These are phyloP conservation scores for Riparia riparia DNA, from an alignment of 2,113 vertebrate genomes.

Conservation along the genomic window DNA sequence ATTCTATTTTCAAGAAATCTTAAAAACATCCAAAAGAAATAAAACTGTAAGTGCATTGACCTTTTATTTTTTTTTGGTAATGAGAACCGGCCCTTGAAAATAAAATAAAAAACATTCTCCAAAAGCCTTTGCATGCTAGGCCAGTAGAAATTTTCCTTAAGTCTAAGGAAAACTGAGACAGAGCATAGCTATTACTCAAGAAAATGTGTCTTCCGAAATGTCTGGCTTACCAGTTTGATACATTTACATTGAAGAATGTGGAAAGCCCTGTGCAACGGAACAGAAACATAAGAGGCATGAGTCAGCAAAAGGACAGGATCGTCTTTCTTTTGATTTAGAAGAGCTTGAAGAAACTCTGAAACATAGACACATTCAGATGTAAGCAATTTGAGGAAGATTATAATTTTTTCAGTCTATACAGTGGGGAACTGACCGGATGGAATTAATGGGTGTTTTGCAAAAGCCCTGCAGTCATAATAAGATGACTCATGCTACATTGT, in stretches of 20 bases:
- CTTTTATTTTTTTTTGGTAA: not conserved
- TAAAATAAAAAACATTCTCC: not conserved
- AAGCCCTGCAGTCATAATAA: not conserved
- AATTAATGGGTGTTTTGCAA: not conserved
- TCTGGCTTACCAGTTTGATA: not conserved
- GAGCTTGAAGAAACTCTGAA: slow-evolving; percentile 10
- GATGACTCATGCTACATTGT: not conserved
- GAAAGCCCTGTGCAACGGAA: not conserved
- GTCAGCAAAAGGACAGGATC: slow-evolving; percentile 9
- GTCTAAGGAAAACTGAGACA: not conserved
- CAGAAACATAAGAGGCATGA: not conserved
- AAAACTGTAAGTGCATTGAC: not conserved
- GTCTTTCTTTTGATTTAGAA: not conserved
- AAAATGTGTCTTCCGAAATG: not conserved
- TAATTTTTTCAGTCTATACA: not conserved
- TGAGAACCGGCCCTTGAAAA: not conserved
- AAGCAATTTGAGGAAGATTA: not conserved
- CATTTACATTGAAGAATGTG: not conserved
- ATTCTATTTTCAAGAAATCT: not conserved
- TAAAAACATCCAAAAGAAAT: not conserved
- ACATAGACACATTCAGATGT: not conserved
- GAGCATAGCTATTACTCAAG: not conserved
- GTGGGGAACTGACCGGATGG: not conserved
- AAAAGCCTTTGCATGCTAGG: not conserved
- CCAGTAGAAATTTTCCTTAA: not conserved